Evolutionary conservation across 2,888 invertebrate species (phyloP), one percentile per base, ranked within the genome.

Genomic region (Polydesmus complanatus): DNA sequence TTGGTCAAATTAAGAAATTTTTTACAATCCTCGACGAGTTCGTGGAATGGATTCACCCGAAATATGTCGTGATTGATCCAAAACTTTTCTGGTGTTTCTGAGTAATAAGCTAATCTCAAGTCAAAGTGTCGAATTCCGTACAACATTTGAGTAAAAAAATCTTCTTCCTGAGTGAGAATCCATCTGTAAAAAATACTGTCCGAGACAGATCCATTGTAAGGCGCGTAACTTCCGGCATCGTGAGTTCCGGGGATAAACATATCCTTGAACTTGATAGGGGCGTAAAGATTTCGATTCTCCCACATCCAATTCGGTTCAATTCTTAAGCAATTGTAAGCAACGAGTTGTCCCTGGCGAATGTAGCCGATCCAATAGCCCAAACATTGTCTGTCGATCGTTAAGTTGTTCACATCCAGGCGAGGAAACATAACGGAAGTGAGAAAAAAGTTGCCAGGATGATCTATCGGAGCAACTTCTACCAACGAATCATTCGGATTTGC

Each of bases 241-340:
- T 86, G 85, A 0, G 84, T 82, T 1, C 85, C 85, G 1, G 85
- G 85, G 66, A 85, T 77, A 64, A 85, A 80, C 2, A 84, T 18
- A 11, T 63, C 58, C 18, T 47, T 47, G 26, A 58, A 47, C 23
- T 49, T 50, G 21, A 63, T 22, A 19, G 27, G 21, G 5, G 57
- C 61, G 3, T 61, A 21, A n/a, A 27, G 51, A 3, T 69, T 73
- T 74, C 74, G 75, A 65, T 75, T 70, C 8, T 87, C 84, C 68
- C 80, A 79, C 88, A 90, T 88, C 90, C 91, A 91, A 25, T 84
- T 86, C 0, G 90, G 89, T 70, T 85, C 83, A 64, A 88, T 86
- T 70, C 83, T 83, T 25, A 91, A 74, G 69, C 90, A 90, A 67
- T 84, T 74, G 26, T 70, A 71, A 50, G 72, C 70, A 27, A 75